Evolutionary conservation across 2,888 invertebrate species (phyloP), one percentile per base, ranked within the genome.

Genomic region (Ganaspis brasiliensis): DNA sequence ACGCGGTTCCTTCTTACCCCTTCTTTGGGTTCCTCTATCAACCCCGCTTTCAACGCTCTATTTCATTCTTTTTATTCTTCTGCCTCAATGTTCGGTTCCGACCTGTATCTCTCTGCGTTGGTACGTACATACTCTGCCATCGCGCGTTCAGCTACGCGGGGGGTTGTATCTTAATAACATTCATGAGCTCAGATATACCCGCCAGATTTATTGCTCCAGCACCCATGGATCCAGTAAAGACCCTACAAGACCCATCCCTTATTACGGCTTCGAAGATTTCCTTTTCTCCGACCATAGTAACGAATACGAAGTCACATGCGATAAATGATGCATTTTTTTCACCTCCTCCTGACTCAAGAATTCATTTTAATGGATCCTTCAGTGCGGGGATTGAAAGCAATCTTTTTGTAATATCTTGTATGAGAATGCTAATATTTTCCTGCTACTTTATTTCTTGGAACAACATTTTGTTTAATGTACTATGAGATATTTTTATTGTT

Each of bases 151-250:
- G 67, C 67, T 45, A 24, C 45, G 87, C 87, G 87, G 89, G 89
- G 89, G 90, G 89, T 91, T 91, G 91, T 91, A 91, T 91, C 91
- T 91, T 91, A 91, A 91, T 91, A 91, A 91, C 91, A 91, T 91
- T 91, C 91, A 91, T 91, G 91, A 91, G 91, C 91, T 91, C 90
- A 91, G 91, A 91, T 91, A 91, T 91, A 91, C 91, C 89, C 87
- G 86, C 83, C 87, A 91, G 91, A 91, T 91, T 91, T 91, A 91
- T 91, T 91, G 89, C 91, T 86, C 81, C 86, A 84, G 88, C 89
- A 88, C 88, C 89, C 87, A 87, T 84, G 87, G 83, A 87, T 85
- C 83, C 85, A 74, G 80, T 82, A 80, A 85, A 83, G 81, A 82
- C 75, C 78, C 82, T 72, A 73, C 70, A 71, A 67, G 57, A 63